phyloP scores from a whole-genome alignment of 2,113 vertebrate species.

The Murina feae region DNA sequence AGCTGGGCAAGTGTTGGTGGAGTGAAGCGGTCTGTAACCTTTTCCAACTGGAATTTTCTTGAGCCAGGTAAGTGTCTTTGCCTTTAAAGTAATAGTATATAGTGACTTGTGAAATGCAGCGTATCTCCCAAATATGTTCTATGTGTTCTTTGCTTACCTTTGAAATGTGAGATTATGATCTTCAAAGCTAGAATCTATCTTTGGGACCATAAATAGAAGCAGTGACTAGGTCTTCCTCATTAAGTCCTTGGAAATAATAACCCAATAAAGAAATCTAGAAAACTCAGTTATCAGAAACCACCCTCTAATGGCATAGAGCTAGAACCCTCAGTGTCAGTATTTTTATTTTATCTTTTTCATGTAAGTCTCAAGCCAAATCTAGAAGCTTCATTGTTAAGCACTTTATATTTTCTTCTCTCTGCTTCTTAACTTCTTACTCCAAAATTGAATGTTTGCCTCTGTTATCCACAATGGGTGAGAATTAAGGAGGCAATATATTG shows the following conservation, averaged over 20 bases:
- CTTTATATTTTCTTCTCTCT: constrained; percentile 18
- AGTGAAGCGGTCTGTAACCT: constrained; percentile 77
- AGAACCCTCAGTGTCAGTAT: not conserved
- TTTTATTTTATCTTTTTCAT: not conserved
- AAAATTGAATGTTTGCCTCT: not conserved
- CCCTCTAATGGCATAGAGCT: not conserved
- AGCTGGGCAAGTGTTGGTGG: constrained; percentile 84
- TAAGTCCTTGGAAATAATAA: not conserved
- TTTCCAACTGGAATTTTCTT: constrained; percentile 89
- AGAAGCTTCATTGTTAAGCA: not conserved
- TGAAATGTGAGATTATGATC: not conserved
- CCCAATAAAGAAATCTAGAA: not conserved
- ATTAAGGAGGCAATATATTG: not conserved
- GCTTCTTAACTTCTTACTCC: not conserved
- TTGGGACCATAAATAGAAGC: not conserved
- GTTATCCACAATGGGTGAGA: not conserved
- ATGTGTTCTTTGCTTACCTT: not conserved
- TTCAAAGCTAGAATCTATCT: not conserved
- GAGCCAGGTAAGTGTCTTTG: constrained; percentile 86
- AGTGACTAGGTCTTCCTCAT: not conserved
- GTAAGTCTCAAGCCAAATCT: constrained; percentile 4
- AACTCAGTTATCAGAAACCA: not conserved
- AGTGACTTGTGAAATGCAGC: not conserved
- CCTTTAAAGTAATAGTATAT: not conserved
- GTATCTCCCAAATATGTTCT: not conserved